Percentiles rank a stretch among this genome's conserved stretches.
Conservation (phyloP, 2,888 invertebrate species). For the Oegoconia quadripuncta region DNA sequence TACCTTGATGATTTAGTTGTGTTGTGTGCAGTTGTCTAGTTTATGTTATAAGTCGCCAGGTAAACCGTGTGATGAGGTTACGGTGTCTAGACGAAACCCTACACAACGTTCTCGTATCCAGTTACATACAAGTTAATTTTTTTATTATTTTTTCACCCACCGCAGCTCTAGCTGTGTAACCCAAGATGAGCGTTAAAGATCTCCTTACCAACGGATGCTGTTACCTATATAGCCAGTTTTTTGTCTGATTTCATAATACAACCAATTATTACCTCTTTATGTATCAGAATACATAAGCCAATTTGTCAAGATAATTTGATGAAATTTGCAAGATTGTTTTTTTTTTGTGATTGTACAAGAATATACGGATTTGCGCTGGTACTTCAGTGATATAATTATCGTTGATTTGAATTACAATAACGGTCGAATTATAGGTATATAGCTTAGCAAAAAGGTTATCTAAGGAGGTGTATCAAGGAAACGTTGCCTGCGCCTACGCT, state of each 20-base stretch:
- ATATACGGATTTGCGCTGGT: too few relatives aligned
- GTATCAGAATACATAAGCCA: conserved; percentile 4
- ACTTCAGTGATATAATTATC: too few relatives aligned
- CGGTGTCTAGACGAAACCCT: conserved; percentile 61
- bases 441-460: conserved; percentile 27
- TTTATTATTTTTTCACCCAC: conserved; percentile 53
- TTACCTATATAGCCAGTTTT: conserved; percentile 23
- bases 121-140: conserved; percentile 47
- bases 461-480: conserved; percentile 31
- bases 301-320: conserved; percentile 15
- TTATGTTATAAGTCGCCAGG: not conserved
- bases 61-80: conserved; percentile 48
- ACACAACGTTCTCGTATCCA: conserved; percentile 53
- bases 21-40: not conserved
- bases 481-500: conserved; percentile 34
- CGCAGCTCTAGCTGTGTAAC: conserved; percentile 60
- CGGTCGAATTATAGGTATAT: too few relatives aligned
- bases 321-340: too few relatives aligned
- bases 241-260: conserved; percentile 1
- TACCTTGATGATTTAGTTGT: too few relatives aligned
- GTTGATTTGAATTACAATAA: too few relatives aligned
- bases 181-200: conserved; percentile 46
- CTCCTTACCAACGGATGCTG: conserved; percentile 58
- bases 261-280: not conserved
- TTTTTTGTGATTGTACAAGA: too few relatives aligned